phyloP scores from a whole-genome alignment of 92 coral and sea anemone species.

The Blastomussa wellsi region DNA sequence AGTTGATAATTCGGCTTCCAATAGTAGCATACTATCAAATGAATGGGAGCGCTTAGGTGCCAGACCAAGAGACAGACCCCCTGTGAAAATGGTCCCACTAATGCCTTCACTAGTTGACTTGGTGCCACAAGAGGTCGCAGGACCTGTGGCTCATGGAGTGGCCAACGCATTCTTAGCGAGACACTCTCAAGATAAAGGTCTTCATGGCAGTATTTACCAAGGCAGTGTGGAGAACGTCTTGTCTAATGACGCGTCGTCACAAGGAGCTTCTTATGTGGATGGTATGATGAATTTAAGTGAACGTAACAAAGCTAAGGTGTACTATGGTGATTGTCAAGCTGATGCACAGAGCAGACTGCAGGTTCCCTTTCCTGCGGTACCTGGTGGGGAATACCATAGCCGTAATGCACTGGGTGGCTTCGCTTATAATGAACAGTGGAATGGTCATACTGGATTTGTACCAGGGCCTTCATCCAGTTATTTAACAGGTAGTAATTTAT shows the following conservation, averaged over 20 bases:
- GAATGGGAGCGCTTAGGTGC: slow-evolving; percentile 25
- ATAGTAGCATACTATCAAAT: background rate
- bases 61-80: slow-evolving; percentile 12
- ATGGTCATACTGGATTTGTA: background rate
- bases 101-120: background rate
- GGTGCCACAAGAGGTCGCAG: background rate
- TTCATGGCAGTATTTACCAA: slow-evolving; percentile 2
- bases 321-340: slow-evolving; percentile 12
- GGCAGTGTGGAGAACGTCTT: background rate
- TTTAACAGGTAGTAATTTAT: background rate
- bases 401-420: background rate
- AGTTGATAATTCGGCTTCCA: background rate
- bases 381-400: background rate
- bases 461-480: background rate
- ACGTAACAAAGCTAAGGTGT: background rate
- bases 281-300: background rate
- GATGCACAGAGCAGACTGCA: background rate
- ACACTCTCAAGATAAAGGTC: slow-evolving; percentile 21
- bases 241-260: background rate
- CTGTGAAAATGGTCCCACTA: background rate
- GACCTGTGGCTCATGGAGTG: slow-evolving; percentile 9
- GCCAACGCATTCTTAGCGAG: slow-evolving; percentile 6
- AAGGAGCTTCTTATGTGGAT: slow-evolving; percentile 3
- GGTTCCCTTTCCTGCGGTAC: background rate
- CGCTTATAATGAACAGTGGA: background rate